Evolutionary conservation across 2,113 vertebrate species (phyloP).

Genomic region (Proteles cristata): DNA sequence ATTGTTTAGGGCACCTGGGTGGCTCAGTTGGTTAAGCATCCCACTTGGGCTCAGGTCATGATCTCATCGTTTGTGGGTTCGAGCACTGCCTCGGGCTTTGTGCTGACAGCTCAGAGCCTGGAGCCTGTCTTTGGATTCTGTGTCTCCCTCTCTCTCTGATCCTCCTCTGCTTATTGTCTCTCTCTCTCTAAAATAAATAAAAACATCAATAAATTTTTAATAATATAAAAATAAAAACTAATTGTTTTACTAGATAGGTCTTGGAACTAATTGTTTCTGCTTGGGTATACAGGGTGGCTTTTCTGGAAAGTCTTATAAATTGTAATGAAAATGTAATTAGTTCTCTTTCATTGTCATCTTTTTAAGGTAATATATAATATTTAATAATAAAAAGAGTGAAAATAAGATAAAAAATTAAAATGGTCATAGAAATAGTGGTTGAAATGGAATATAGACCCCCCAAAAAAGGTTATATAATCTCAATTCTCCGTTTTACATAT

Average conservation of each 20-base stretch:
- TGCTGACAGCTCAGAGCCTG: too few relatives aligned
- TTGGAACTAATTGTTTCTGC: background rate
- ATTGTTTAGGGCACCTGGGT: background rate
- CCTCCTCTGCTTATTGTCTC: too few relatives aligned
- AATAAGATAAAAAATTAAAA: background rate
- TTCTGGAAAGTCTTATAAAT: background rate
- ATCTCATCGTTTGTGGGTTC: too few relatives aligned
- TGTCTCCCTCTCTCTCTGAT: too few relatives aligned
- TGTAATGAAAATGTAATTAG: background rate
- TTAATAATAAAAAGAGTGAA: background rate
- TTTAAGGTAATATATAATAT: background rate
- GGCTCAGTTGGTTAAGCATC: too few relatives aligned
- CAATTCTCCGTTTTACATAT: background rate
- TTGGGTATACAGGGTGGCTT: background rate
- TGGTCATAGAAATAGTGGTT: background rate
- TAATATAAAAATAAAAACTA: background rate
- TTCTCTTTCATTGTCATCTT: background rate
- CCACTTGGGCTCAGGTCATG: too few relatives aligned
- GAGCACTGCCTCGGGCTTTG: too few relatives aligned
- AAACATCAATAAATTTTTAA: too few relatives aligned
- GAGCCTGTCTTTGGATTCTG: too few relatives aligned
- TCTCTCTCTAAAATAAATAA: too few relatives aligned
- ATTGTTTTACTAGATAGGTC: background rate
- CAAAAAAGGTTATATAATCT: background rate
- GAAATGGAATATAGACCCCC: background rate